Base-by-base conservation (phyloP, 1,140 invertebrate genomes). In the Drosophila nikananu region DNA sequence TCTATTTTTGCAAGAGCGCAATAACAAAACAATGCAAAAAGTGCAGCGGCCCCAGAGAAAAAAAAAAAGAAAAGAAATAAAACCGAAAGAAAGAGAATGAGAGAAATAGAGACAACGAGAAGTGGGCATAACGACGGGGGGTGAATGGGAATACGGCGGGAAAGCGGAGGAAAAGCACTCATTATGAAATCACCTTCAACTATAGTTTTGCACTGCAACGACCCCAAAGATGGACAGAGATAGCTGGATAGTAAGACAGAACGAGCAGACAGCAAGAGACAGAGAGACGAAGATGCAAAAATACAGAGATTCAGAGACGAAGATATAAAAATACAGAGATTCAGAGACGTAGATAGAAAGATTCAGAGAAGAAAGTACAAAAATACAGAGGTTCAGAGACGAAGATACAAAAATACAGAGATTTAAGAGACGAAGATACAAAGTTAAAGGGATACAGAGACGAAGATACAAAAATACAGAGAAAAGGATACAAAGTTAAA, bases 121-220 rank as follows among this genome's bases (percentile, higher is more conserved):
- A 17, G 13, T 25, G 48, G 48, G 8, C 13, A 10, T 10, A 19
- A 13, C 12, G 48, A 27, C n/a, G 25, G 30, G 39, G 32, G n/a
- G 42, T n/a, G n/a, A n/a, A 15, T 32, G 63, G 23, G 48, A 48
- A 41, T 54, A 39, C 54, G 21, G 15, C 35, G 15, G 62, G 46
- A 54, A 19, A n/a, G 58, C 46, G 39, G 59, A 41, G 64, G 71
- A 57, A 55, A 57, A 57, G 35, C 54, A 52, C 61, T 89, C 84
- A 89, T 89, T 89, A 89, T 89, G 82, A 87, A 87, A 87, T 87
- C 84, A 87, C 84, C 84, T 89, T 87, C 84, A 89, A 89, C 84
- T 87, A 79, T 86, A 89, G 65, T 54, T 83, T 83, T 66, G 77
- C 81, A 89, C 83, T 87, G 81, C 73, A 84, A 81, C 84, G 84